A percentile compares a stretch with the other conserved stretches of the same genome.
Conservation (phyloP, 2,888 invertebrate species). For the Pedicia rivosa region DNA sequence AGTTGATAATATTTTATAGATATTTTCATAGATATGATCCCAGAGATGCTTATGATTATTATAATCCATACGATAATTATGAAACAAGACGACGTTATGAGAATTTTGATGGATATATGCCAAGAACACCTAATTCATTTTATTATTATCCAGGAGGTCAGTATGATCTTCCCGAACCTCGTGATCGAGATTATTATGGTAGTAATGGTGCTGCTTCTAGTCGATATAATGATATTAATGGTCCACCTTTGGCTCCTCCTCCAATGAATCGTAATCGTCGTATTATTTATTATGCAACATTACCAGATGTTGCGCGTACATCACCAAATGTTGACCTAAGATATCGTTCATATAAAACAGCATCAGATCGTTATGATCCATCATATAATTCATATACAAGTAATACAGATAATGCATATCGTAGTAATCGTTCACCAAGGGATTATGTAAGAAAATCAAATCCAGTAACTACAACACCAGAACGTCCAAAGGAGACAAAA, state of each 20-base stretch:
- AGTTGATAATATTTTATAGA: too few species aligned
- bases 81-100: constrained; percentile 6
- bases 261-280: constrained; percentile 24
- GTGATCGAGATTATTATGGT: constrained; percentile 21
- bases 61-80: constrained; percentile 25
- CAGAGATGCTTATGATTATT: constrained; percentile 24
- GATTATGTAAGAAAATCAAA: neutral
- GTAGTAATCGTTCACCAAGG: constrained; percentile 8
- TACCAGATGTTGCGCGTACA: constrained; percentile 49
- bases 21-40: constrained; percentile 21
- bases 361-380: constrained; percentile 19
- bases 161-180: constrained; percentile 23
- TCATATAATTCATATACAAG: constrained; percentile 17
- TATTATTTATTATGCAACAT: constrained; percentile 52
- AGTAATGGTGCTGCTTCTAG: constrained; percentile 10
- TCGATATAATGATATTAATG: constrained; percentile 27
- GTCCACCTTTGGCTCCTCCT: constrained; percentile 22
- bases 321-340: constrained; percentile 40
- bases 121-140: constrained; percentile 24
- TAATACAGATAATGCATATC: constrained; percentile 11
- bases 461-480: neutral
- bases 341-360: constrained; percentile 35
- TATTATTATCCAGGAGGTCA: constrained; percentile 28
- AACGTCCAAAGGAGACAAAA: neutral
- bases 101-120: constrained; percentile 18